Conservation (phyloP, 2,113 vertebrate genomes). For the Coptodon rendalli region DNA sequence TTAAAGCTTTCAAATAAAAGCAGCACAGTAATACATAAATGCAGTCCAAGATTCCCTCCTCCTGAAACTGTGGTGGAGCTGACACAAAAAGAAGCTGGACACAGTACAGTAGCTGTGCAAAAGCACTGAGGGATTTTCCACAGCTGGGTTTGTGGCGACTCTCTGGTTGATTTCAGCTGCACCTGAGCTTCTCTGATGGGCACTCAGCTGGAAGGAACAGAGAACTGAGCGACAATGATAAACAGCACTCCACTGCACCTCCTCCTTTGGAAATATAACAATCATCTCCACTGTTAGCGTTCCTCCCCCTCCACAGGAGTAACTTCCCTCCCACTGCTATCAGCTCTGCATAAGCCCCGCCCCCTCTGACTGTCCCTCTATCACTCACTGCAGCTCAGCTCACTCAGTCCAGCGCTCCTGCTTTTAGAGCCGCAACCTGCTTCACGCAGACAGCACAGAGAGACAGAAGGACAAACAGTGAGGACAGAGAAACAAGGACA, state of each 20-base stretch:
- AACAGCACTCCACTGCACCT: background rate
- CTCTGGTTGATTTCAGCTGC: background rate
- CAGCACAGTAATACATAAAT: background rate
- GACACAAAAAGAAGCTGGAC: background rate
- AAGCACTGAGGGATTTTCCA: background rate
- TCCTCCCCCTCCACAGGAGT: background rate
- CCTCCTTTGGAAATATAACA: background rate
- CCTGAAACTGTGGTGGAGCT: background rate
- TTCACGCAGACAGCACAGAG: background rate
- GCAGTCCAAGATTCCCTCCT: background rate
- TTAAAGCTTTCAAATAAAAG: background rate
- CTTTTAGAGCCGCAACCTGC: background rate
- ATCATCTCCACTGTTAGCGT: slow-evolving; percentile 8
- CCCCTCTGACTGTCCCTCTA: background rate
- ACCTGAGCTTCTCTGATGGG: background rate
- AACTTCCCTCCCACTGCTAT: background rate
- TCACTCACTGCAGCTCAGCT: slow-evolving; percentile 1
- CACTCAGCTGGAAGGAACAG: background rate
- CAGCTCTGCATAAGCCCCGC: background rate
- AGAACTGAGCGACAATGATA: background rate
- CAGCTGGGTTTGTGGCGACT: background rate
- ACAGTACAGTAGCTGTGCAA: background rate
- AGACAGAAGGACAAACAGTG: background rate
- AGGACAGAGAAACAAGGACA: background rate
- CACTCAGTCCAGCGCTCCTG: background rate